Base-by-base conservation (phyloP, 1,140 invertebrate species). In the Cydia splendana region DNA sequence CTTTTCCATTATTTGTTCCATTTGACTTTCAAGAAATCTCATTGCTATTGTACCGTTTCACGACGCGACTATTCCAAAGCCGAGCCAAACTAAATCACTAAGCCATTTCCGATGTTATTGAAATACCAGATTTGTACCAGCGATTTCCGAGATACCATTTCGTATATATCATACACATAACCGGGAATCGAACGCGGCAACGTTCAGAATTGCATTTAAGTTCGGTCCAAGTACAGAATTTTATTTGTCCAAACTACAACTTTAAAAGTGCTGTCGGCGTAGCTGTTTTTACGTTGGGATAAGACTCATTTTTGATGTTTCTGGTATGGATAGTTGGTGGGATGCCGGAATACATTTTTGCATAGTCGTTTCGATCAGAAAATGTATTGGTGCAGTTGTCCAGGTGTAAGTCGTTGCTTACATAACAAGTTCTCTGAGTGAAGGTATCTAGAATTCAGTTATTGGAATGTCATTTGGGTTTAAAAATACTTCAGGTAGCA, bases 191-290 rank as follows among this genome's bases (percentile, higher is more conserved):
- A 71, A 71, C 15, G 57, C 57, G 57, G 30, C 34, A 71, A 45
- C 67, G 67, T 71, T 38, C 67, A 38, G 34, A 71, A 71, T 71
- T 71, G 67, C 67, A 71, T 71, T 71, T 38, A 71, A 71, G 67
- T 71, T 71, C n/a, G 67, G 67, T 10, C 30, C 67, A 38, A 38
- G 67, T 38, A 18, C n/a, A 38, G 67, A 71, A 71, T 71, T 67
- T 71, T 71, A 71, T 71, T 71, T 71, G 67, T 71, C n/a, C 67
- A 71, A 42, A 71, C 67, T 45, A 15, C 67, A 71, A 71, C 6
- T 42, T 71, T 71, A 18, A 9, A 71, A 9, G 24, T 71, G 34
- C n/a, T 3, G 15, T 18, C 38, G 2, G 9, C 34, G n/a, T n/a
- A 38, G 18, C 7, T n/a, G n/a, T 71, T 42, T 13, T 42, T 42